These are phyloP conservation scores for Mesorhabditis belari DNA, from an alignment of 2,888 invertebrate species.

Conservation along the genomic window DNA sequence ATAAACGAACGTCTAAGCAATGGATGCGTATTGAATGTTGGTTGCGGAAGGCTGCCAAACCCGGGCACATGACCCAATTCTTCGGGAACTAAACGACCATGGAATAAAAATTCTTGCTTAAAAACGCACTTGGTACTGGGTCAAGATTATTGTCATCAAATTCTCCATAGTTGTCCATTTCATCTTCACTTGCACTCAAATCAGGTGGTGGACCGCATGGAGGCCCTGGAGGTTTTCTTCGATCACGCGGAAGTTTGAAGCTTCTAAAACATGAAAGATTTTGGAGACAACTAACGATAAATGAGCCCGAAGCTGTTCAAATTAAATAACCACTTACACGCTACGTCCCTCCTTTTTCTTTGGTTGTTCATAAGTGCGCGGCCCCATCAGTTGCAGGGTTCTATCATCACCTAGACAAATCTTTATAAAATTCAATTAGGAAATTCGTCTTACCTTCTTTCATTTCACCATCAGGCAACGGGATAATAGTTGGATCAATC, in stretches of 20 bases:
- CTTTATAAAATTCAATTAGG: too few species aligned
- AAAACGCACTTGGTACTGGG: constrained; percentile 28
- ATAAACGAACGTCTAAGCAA: neutral
- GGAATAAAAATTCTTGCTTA: neutral
- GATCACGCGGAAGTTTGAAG: constrained; percentile 5
- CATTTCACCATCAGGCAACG: constrained; percentile 22
- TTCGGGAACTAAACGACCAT: neutral
- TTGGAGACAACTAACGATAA: neutral
- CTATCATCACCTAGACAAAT: too few species aligned
- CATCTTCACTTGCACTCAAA: constrained; percentile 32
- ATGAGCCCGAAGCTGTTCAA: neutral
- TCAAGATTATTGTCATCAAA: constrained; percentile 32
- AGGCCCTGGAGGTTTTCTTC: constrained; percentile 30
- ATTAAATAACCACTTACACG: neutral
- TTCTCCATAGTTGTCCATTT: constrained; percentile 9
- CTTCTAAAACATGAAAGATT: neutral
- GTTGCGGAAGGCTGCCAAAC: constrained; percentile 11
- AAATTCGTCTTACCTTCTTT: too few species aligned
- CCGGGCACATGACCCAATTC: neutral
- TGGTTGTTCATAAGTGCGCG: neutral
- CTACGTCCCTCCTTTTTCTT: neutral
- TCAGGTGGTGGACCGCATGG: constrained; percentile 37
- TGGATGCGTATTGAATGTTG: constrained; percentile 16
- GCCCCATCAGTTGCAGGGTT: neutral
- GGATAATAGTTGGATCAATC: constrained; percentile 21